Evolutionary conservation across 2,888 invertebrate genomes (phyloP).

Genomic region (Rhogogaster chlorosoma): DNA sequence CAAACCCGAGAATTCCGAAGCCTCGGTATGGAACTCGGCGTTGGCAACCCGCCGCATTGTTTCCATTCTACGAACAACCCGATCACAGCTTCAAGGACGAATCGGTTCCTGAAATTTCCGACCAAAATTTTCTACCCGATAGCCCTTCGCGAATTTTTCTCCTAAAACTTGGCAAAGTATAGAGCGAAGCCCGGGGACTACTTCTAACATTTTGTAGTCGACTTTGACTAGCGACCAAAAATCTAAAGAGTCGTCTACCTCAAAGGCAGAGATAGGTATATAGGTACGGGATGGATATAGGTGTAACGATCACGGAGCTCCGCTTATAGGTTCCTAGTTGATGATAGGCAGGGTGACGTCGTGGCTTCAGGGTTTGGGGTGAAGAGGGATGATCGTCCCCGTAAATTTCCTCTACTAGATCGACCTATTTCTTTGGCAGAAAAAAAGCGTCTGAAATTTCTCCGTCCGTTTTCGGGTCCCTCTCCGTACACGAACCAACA

Average conservation of each 20-base stretch:
- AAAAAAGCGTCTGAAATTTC: conserved; percentile 2
- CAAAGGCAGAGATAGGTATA: not conserved
- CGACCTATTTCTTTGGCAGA: conserved; percentile 37
- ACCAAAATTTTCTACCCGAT: not conserved
- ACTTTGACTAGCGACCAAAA: not conserved
- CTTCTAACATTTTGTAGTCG: not conserved
- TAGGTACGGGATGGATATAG: not conserved
- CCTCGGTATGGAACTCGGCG: conserved; percentile 12
- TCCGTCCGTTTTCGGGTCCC: not conserved
- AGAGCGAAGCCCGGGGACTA: not conserved
- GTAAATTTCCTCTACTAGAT: conserved; percentile 39
- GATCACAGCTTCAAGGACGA: conserved; percentile 13
- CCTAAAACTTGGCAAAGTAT: not conserved
- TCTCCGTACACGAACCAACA: conserved; percentile 26
- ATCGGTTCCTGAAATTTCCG: conserved; percentile 13
- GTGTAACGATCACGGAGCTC: not conserved
- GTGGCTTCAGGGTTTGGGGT: not conserved
- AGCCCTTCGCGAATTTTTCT: not conserved
- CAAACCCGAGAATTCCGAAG: conserved; percentile 27
- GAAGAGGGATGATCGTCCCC: conserved; percentile 24
- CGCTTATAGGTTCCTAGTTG: conserved; percentile 16
- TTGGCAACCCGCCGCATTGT: conserved; percentile 37
- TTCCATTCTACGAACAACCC: conserved; percentile 33
- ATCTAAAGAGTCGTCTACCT: not conserved
- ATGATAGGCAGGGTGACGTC: conserved; percentile 11